These are phyloP conservation scores for Trogon melanurus DNA, from an alignment of 2,113 vertebrate species.

Conservation along the genomic window DNA sequence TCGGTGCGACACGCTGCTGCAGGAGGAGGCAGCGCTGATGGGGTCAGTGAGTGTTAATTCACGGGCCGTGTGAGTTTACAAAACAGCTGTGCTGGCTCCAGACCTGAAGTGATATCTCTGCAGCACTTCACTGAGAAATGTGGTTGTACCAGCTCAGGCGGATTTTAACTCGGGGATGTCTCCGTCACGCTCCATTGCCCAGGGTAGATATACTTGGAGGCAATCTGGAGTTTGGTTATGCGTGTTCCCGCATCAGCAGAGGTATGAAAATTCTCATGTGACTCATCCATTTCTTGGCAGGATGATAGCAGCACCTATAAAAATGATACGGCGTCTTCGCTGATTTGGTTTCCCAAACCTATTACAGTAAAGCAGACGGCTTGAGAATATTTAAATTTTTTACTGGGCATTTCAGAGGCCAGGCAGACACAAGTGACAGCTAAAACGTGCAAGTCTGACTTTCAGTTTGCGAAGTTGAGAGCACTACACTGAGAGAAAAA, in stretches of 20 bases:
- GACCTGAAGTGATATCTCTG: background rate
- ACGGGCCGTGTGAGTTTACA: background rate
- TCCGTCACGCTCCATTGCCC: background rate
- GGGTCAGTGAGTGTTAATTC: background rate
- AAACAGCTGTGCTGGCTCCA: background rate
- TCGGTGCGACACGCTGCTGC: rapidly evolving
- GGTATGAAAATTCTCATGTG: background rate
- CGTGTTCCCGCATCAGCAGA: background rate
- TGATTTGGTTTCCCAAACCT: background rate
- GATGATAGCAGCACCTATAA: background rate
- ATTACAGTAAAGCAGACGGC: background rate
- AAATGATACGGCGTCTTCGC: background rate
- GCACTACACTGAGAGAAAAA: background rate
- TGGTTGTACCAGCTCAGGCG: background rate
- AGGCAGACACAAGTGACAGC: background rate
- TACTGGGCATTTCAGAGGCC: background rate
- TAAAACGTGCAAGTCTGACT: background rate
- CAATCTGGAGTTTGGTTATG: background rate
- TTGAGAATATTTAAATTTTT: background rate
- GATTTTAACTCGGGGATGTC: background rate
- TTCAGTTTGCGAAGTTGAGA: background rate
- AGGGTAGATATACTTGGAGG: background rate
- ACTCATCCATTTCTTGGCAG: background rate
- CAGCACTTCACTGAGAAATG: background rate
- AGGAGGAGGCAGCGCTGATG: background rate